These are phyloP conservation scores for Aculops lycopersici DNA, from an alignment of 1,140 invertebrate genomes.

Conservation along the genomic window DNA sequence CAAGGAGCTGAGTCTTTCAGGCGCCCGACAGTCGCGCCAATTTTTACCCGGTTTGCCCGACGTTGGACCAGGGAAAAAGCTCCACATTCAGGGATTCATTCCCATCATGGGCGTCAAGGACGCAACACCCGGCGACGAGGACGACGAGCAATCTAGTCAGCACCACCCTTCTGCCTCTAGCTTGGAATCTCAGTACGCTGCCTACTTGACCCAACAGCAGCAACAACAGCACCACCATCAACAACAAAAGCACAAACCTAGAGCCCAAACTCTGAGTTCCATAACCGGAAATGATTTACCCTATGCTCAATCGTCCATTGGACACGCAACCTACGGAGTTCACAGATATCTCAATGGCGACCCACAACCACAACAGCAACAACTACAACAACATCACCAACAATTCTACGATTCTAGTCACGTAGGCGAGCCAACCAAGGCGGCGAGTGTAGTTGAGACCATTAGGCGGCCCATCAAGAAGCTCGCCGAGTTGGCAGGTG, in stretches of 20 bases:
- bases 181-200: neutral
- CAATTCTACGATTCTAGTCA: too few species aligned
- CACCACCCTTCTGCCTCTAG: neutral
- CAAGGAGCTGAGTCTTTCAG: neutral
- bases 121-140: constrained; percentile 3
- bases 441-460: too few species aligned
- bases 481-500: too few species aligned
- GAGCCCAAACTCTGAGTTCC: too few species aligned
- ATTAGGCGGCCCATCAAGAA: too few species aligned
- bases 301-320: neutral
- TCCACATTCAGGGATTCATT: constrained; percentile 8
- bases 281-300: too few species aligned
- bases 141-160: neutral
- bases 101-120: constrained; percentile 6
- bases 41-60: constrained; percentile 3
- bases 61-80: neutral
- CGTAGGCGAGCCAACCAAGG: too few species aligned
- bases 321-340: neutral
- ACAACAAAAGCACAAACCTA: too few species aligned
- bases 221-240: too few species aligned
- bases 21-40: constrained; percentile 1
- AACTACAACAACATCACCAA: too few species aligned
- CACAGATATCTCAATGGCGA: neutral
- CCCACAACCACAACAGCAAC: neutral
- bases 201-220: neutral